These are phyloP conservation scores for Unio pictorum DNA, from an alignment of 2,888 invertebrate species.

Conservation along the genomic window DNA sequence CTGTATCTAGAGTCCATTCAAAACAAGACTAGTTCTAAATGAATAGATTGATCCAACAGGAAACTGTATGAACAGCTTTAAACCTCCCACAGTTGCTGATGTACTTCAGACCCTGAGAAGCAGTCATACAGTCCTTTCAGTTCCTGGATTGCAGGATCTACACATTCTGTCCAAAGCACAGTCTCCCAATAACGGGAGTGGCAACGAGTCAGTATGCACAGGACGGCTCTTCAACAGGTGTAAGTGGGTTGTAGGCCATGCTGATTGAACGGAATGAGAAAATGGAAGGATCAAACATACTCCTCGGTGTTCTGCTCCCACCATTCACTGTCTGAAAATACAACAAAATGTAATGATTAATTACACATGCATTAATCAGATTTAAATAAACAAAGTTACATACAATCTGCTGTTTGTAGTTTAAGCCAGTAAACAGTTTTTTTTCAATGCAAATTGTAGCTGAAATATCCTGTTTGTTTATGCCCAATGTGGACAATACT, in stretches of 20 bases:
- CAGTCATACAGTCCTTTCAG: too few species aligned
- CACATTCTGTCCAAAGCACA: too few species aligned
- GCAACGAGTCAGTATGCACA: constrained; percentile 30
- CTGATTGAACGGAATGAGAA: constrained; percentile 45
- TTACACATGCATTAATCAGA: background rate
- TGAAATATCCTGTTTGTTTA: background rate
- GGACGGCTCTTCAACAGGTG: constrained; percentile 43
- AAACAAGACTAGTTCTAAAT: too few species aligned
- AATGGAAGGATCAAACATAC: constrained; percentile 35
- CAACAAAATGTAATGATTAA: constrained; percentile 1
- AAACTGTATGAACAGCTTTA: too few species aligned
- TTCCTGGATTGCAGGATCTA: too few species aligned
- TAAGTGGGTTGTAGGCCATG: constrained; percentile 30
- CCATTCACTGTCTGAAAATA: constrained; percentile 43
- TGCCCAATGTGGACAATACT: background rate
- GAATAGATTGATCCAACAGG: too few species aligned
- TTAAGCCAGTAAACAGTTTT: too few species aligned
- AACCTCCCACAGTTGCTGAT: too few species aligned
- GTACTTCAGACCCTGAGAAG: too few species aligned
- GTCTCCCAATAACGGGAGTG: too few species aligned
- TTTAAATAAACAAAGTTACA: too few species aligned
- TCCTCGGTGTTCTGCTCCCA: constrained; percentile 16
- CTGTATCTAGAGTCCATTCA: too few species aligned
- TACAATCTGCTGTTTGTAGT: background rate
- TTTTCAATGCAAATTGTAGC: background rate